Evolutionary conservation across 2,113 vertebrate species (phyloP).

Genomic region (Oenanthe oenanthe): DNA sequence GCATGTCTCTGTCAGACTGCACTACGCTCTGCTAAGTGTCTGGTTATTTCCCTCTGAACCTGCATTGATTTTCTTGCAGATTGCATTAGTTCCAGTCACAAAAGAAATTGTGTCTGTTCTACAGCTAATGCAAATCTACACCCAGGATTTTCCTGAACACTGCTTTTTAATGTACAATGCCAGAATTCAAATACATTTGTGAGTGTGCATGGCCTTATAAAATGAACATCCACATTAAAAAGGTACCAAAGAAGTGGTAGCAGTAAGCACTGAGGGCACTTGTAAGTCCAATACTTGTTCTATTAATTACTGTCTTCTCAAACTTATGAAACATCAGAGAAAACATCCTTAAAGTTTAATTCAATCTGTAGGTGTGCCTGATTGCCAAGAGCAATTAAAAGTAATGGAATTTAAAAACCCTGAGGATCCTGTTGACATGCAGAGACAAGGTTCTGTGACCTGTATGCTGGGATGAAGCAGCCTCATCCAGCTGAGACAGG

Average conservation of each 20-base stretch:
- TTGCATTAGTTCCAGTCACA: conserved; percentile 63
- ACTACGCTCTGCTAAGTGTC: background rate
- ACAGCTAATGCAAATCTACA: conserved; percentile 48
- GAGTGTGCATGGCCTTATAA: background rate
- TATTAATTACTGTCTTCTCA: background rate
- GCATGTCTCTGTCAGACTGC: conserved; percentile 20
- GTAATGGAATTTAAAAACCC: rapidly evolving
- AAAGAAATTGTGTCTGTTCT: conserved; percentile 49
- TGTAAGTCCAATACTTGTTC: background rate
- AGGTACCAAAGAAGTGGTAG: background rate
- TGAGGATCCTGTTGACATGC: background rate
- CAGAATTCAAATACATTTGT: background rate
- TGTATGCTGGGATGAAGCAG: background rate
- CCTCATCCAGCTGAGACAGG: background rate
- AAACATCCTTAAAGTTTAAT: background rate
- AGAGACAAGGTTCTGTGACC: background rate
- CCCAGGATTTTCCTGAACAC: conserved; percentile 3
- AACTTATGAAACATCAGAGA: background rate
- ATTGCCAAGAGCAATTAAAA: background rate
- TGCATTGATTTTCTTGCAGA: conserved; percentile 69
- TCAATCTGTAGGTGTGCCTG: background rate
- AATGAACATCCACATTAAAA: background rate
- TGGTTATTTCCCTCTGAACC: conserved; percentile 50
- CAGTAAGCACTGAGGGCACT: background rate
- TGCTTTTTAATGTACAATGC: background rate